Base-by-base conservation (phyloP, 1,140 invertebrate species). In the Lepidurus couesii region DNA sequence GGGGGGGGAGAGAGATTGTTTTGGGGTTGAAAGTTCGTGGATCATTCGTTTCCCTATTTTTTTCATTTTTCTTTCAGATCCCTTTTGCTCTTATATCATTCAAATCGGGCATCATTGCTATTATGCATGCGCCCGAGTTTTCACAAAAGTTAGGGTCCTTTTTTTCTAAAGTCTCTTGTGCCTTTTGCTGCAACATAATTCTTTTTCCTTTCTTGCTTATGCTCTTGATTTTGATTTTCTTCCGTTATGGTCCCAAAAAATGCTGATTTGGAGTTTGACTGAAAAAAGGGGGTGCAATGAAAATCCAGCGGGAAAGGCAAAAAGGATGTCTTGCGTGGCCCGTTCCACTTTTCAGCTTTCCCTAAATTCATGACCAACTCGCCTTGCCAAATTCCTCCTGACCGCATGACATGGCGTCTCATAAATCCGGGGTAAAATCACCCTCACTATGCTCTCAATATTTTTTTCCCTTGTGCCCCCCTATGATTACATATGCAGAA, bases 401-500 rank as follows among this genome's bases (percentile, higher is more conserved):
- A 65, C 53, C 53, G 53, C 21, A 13, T 65, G 53, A 65, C 53
- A 65, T 65, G 16, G n/a, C 53, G 53, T 65, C 53, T 16, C 53
- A 65, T 65, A 65, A 65, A 65, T 65, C 53, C 53, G 53, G 21
- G 13, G 13, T 10, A 65, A 65, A 65, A 65, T n/a, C 53, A 65
- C 21, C 53, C 53, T 16, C 45, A 10, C 45, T 11, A 47, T 16
- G 16, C 45, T 16, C 45, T 47, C 21, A 13, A 65, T n/a, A 65
- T 13, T 65, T 21, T 65, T 65, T 65, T 65, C 4, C 53, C 16
- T 65, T 13, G 53, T n/a, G 16, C 8, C 6, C 16, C 6, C 16
- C 53, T 21, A 65, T 16, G 53, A 65, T 65, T 65, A 65, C 53
- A 21, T 65, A 65, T 65, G 53, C 53, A 65, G 53, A 65, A 65